phyloP scores from a whole-genome alignment of 2,113 vertebrate species.

The Zosterops borbonicus region DNA sequence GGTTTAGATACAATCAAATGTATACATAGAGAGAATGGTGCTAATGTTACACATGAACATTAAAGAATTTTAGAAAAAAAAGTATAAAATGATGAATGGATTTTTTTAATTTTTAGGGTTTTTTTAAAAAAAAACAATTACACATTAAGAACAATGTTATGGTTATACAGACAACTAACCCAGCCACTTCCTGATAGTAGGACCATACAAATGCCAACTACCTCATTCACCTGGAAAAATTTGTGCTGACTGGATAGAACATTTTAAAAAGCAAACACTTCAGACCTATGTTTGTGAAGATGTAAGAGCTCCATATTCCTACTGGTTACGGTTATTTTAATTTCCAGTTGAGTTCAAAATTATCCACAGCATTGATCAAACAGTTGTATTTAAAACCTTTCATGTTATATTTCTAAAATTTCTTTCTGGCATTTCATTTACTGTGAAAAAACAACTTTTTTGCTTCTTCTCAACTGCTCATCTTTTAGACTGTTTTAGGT shows the following conservation, averaged over 20 bases:
- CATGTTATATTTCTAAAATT: neutral
- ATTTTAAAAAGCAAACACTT: neutral
- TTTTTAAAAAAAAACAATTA: neutral
- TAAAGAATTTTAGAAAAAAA: neutral
- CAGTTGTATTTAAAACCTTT: neutral
- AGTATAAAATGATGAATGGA: neutral
- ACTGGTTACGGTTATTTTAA: neutral
- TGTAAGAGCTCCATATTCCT: neutral
- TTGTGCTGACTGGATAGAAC: neutral
- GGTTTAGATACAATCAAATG: neutral
- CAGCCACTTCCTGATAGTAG: neutral
- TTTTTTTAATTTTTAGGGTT: neutral
- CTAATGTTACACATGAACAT: neutral
- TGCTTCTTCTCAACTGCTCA: neutral
- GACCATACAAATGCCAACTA: fast-evolving
- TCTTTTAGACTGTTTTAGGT: neutral
- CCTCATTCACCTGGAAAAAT: neutral
- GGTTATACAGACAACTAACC: neutral
- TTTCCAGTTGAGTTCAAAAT: neutral
- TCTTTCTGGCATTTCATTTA: neutral
- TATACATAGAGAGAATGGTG: neutral
- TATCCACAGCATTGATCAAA: neutral
- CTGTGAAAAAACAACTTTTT: neutral
- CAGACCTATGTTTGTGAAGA: neutral
- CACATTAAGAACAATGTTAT: neutral